Conservation (phyloP, 2,113 vertebrate genomes). For the Capra hircus region DNA sequence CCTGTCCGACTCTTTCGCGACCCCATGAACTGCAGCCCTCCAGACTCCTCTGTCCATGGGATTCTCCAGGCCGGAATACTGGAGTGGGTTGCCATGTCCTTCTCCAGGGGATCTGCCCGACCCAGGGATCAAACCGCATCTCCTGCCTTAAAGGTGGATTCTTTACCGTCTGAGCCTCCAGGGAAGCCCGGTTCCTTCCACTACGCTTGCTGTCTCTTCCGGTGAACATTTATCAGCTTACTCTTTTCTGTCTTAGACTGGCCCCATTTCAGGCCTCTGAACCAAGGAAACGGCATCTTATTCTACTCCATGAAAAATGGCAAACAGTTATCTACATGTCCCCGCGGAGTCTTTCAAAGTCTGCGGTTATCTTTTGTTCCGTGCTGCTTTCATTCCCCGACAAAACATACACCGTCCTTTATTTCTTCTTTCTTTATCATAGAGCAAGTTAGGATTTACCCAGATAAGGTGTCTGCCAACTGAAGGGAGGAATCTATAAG, state of each 20-base stretch:
- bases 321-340: not conserved
- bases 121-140: rapidly evolving
- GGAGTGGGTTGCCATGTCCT: not conserved
- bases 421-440: not conserved
- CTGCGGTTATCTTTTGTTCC: not conserved
- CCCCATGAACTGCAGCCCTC: not conserved
- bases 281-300: not conserved
- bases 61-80: not conserved
- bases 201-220: too few species aligned
- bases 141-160: not conserved
- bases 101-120: rapidly evolving
- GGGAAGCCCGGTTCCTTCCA: not conserved
- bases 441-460: not conserved
- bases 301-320: not conserved
- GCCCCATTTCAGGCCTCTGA: not conserved
- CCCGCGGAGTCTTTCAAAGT: rapidly evolving
- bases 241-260: not conserved
- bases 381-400: rapidly evolving
- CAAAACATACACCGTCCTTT: not conserved
- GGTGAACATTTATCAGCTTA: not conserved
- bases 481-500: not conserved
- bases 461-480: too few species aligned
- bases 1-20: rapidly evolving
- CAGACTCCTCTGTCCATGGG: not conserved
- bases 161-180: not conserved